Conservation (phyloP, 2,888 invertebrate species). For the Melieria omissa region DNA sequence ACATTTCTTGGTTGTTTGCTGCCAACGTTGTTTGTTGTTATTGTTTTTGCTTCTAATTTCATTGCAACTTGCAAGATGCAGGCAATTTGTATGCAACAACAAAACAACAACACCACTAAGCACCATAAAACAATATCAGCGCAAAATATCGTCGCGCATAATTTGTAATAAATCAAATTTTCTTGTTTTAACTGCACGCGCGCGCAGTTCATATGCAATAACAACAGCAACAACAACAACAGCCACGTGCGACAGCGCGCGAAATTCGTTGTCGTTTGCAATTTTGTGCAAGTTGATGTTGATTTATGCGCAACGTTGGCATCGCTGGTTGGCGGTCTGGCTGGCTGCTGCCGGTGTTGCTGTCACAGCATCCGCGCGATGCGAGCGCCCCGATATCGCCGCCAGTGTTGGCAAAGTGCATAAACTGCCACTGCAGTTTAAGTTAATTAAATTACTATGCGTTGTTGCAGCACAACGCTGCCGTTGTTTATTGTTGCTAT, state of each 20-base stretch:
- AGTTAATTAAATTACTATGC: neutral
- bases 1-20: too few species aligned
- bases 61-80: neutral
- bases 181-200: conserved; percentile 18
- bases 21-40: neutral
- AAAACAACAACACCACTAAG: neutral
- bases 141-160: conserved; percentile 13
- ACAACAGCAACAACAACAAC: too few species aligned
- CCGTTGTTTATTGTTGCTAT: neutral
- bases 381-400: neutral
- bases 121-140: conserved; percentile 31
- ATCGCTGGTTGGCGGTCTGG: too few species aligned
- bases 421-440: too few species aligned
- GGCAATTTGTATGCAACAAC: neutral
- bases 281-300: conserved; percentile 27
- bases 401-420: neutral
- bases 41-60: neutral
- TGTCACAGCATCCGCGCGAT: neutral
- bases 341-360: neutral
- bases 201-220: neutral
- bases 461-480: neutral
- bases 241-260: neutral
- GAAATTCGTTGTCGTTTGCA: conserved; percentile 16
- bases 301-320: conserved; percentile 17
- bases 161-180: conserved; percentile 43